Base-by-base conservation (phyloP, 2,113 vertebrate species). In the Malurus melanocephalus region DNA sequence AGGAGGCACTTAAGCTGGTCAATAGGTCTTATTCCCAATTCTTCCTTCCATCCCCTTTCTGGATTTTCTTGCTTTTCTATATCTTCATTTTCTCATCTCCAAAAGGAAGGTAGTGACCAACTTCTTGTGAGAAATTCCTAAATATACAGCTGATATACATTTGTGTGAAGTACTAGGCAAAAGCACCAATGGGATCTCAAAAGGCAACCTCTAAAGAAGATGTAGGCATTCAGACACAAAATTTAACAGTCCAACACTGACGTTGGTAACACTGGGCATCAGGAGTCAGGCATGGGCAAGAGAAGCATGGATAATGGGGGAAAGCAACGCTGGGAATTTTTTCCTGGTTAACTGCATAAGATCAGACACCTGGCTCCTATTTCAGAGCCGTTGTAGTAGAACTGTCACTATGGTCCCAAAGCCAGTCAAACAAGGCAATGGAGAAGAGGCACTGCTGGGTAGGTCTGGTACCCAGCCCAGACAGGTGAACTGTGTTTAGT, bases 211-310 rank as follows among this genome's bases (percentile, higher is more conserved):
- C 87, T 68, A 35, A 60, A 45, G 52, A 72, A 62, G 79, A 40
- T 16, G 28, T 10, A 24, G 43, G 53, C 11, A 14, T 60, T 66
- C 6, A 52, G 80, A 72, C 16, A 46, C 13, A 19, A 59, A 43
- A 62, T 13, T 13, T 2, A 38, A 48, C 2, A 66, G 19, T 33
- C 11, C 23, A 66, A 53, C 18, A 20, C 16, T 24, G 24, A 20
- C 5, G 33, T 17, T 64, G 33, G 17, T 30, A 77, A 43, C 7
- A 6, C 9, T 18, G 64, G 40, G 30, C 40, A 82, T 42, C 30
- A 26, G 46, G 40, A 82, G 2, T 10, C 30, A 30, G 46, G 28
- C 57, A n/a, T 4, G 2, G 12, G 35, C 0, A 0, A 62, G 17
- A 60, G n/a, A 60, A 52, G 23, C 24, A 64, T 0, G 59, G 55